These are phyloP conservation scores for Hemicordylus capensis DNA, from an alignment of 2,113 vertebrate species.

Conservation along the genomic window DNA sequence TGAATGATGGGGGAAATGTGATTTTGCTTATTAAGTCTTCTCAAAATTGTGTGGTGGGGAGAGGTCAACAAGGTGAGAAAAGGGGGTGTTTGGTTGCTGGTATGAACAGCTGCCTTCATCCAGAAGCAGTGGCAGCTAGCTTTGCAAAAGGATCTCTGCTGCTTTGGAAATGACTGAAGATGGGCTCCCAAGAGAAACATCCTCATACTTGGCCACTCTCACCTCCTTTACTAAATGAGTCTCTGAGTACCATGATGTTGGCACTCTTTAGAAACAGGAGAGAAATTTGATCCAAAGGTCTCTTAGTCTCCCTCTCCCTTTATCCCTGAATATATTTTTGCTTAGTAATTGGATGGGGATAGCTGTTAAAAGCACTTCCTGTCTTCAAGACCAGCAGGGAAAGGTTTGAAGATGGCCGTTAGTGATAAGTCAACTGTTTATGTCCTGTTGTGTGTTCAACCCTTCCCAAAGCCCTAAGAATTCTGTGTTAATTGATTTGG, in stretches of 20 bases:
- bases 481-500: background rate
- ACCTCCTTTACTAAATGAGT: background rate
- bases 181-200: background rate
- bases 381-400: background rate
- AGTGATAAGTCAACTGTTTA: background rate
- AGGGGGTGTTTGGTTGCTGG: background rate
- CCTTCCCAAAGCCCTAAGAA: background rate
- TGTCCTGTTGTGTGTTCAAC: background rate
- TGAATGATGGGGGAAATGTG: background rate
- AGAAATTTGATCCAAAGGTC: background rate
- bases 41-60: background rate
- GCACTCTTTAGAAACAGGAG: background rate
- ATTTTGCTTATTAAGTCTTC: background rate
- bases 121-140: background rate
- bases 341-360: background rate
- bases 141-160: background rate
- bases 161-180: background rate
- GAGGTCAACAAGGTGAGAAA: background rate
- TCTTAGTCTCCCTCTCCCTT: background rate
- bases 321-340: background rate
- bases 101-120: background rate
- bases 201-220: background rate
- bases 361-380: background rate
- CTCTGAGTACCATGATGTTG: background rate
- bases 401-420: background rate